phyloP scores from a whole-genome alignment of 1,140 invertebrate species.

The Hypothenemus hampei region DNA sequence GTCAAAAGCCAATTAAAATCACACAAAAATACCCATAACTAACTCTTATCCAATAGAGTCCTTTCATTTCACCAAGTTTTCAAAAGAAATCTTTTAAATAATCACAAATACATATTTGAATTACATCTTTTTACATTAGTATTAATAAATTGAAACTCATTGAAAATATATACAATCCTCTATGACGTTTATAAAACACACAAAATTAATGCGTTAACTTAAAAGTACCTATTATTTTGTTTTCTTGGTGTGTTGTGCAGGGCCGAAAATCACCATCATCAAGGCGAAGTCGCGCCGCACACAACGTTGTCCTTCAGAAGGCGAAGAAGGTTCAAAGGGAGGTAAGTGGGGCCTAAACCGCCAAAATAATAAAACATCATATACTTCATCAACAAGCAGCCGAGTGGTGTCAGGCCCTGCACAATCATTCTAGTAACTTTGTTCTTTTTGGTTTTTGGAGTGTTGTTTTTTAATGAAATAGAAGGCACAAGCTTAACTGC shows the following conservation, averaged over 20 bases:
- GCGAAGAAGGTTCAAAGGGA: constrained; percentile 41
- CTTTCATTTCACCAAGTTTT: too few relatives aligned
- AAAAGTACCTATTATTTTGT: not conserved
- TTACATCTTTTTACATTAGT: too few relatives aligned
- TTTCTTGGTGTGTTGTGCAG: constrained; percentile 40
- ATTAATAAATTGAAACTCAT: too few relatives aligned
- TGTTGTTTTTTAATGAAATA: constrained; percentile 1
- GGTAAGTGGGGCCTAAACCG: constrained; percentile 36
- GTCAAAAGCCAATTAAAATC: too few relatives aligned
- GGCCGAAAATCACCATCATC: constrained; percentile 46
- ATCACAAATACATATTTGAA: too few relatives aligned
- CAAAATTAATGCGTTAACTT: too few relatives aligned
- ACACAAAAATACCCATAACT: too few relatives aligned
- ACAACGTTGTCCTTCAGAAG: constrained; percentile 44
- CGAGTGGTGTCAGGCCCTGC: constrained; percentile 30
- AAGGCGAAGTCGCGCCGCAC: constrained; percentile 38
- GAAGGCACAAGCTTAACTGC: not conserved
- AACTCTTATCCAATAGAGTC: too few relatives aligned
- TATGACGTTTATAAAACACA: too few relatives aligned
- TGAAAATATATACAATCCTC: too few relatives aligned
- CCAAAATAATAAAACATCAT: constrained; percentile 1
- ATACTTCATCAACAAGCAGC: not conserved
- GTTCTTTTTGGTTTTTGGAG: not conserved
- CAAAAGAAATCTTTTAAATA: too few relatives aligned
- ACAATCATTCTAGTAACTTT: constrained; percentile 18